Evolutionary conservation across 2,113 vertebrate genomes (phyloP), one percentile per base, ranked within the genome.

Genomic region (Myiagra hebetior): DNA sequence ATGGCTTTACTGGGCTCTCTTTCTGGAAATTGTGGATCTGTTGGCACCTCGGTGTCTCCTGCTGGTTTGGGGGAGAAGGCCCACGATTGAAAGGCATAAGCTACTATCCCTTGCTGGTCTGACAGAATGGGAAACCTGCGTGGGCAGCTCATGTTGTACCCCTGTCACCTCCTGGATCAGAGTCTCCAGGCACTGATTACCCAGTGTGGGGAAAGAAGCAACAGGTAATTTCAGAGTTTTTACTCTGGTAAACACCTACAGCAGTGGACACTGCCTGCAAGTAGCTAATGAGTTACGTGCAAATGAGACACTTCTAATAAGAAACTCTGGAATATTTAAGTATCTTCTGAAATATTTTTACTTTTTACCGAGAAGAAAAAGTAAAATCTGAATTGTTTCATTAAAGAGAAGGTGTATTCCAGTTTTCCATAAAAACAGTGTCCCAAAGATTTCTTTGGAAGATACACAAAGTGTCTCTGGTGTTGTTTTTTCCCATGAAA

Each of bases 61-160:
- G 31, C 15, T 31, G 8, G 15, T 90, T 2, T 27, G 5, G 13
- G 19, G 31, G 6, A 85, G 28, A 60, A 68, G 37, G 24, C 27
- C 21, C 26, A 42, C 5, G 2, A 28, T 7, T 27, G 62, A 91
- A 85, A 82, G 28, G 13, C 2, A 0, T 42, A 41, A 86, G 22
- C 44, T n/a, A 7, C 26, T 30, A 4, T 37, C 16, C 24, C 20
- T 30, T 46, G 21, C 35, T 74, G 63, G 27, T 88, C 70, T 74
- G 88, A 81, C 22, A 57, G 46, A 92, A 79, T 35, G 50, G 42
- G 44, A 84, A 89, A 63, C 26, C 56, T 68, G 11, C 0, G 0
- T 4, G 4, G 12, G 72, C 46, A 53, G 53, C 47, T 85, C 18
- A 15, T 1, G 1, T n/a, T 1, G 0, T 26, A 33, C 23, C 17